Conservation (phyloP, 2,113 vertebrate species). For the Sphyrna mokarran region DNA sequence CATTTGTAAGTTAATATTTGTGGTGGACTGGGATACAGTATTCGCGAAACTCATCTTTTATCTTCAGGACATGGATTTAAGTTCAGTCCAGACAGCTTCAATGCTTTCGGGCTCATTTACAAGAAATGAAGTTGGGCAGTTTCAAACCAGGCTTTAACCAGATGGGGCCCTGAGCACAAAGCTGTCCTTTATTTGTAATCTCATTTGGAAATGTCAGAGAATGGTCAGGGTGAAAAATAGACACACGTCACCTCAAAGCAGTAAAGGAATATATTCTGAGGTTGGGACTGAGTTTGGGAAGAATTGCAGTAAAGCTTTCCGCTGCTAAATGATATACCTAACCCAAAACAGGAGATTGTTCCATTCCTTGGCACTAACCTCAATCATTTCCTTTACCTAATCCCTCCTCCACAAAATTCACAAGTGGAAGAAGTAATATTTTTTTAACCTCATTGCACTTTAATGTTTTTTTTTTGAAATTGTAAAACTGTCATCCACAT, state of each 20-base stretch:
- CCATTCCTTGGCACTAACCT: background rate
- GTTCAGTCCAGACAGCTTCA: background rate
- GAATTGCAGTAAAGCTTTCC: background rate
- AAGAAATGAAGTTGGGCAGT: background rate
- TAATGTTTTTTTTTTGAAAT: background rate
- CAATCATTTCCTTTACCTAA: background rate
- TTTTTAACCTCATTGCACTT: background rate
- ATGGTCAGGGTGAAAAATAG: background rate
- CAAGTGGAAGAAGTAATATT: background rate
- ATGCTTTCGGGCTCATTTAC: background rate
- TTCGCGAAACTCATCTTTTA: background rate
- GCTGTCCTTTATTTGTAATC: background rate
- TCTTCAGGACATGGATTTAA: background rate
- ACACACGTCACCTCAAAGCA: background rate
- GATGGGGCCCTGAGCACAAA: background rate
- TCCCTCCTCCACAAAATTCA: too few species aligned
- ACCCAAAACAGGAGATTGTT: background rate
- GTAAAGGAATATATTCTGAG: background rate
- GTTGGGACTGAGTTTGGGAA: background rate
- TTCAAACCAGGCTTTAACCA: background rate
- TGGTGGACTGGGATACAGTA: background rate
- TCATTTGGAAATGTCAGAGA: background rate
- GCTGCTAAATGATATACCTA: background rate
- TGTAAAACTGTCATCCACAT: background rate
- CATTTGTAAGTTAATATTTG: background rate